Percentiles rank a stretch among this genome's conserved stretches.
Evolutionary conservation across 2,797 vertebrate species (phyloP).

Genomic region (Rhynchonycteris naso): DNA sequence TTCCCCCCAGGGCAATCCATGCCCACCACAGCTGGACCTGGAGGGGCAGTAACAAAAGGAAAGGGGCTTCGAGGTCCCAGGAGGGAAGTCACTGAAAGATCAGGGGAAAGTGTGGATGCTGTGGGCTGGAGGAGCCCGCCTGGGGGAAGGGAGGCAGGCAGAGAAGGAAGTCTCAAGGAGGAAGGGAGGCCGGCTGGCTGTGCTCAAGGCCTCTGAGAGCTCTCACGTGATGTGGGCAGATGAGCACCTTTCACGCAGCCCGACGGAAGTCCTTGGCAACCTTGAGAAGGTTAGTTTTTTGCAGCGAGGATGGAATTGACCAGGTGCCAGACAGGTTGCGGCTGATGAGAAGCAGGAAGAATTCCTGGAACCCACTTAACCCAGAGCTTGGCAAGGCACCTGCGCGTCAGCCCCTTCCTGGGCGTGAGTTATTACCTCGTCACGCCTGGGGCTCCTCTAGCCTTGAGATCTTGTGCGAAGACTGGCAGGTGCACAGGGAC

Average conservation of each 20-base stretch:
- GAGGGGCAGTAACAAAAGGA: too few relatives aligned
- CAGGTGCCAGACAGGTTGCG: constrained; percentile 34
- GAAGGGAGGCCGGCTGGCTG: too few relatives aligned
- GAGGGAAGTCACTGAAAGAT: not conserved
- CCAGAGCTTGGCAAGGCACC: not conserved
- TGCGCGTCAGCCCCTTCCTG: not conserved
- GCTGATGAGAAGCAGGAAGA: constrained; percentile 34
- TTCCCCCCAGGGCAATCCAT: fast-evolving
- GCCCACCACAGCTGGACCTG: not conserved
- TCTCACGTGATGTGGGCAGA: not conserved
- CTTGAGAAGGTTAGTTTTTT: not conserved
- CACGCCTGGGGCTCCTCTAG: not conserved
- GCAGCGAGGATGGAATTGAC: not conserved
- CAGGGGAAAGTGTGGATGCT: too few relatives aligned
- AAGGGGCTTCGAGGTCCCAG: not conserved
- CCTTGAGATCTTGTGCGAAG: not conserved
- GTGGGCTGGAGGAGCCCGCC: too few relatives aligned
- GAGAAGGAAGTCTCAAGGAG: not conserved
- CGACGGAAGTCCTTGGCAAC: not conserved
- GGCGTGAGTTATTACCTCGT: not conserved
- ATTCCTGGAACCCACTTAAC: constrained; percentile 44
- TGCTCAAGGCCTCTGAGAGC: fast-evolving
- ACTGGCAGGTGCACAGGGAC: fast-evolving
- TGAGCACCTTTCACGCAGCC: fast-evolving
- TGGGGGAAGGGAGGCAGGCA: too few relatives aligned